phyloP scores from a whole-genome alignment of 2,888 invertebrate genomes.

The Oscheius sp. region DNA sequence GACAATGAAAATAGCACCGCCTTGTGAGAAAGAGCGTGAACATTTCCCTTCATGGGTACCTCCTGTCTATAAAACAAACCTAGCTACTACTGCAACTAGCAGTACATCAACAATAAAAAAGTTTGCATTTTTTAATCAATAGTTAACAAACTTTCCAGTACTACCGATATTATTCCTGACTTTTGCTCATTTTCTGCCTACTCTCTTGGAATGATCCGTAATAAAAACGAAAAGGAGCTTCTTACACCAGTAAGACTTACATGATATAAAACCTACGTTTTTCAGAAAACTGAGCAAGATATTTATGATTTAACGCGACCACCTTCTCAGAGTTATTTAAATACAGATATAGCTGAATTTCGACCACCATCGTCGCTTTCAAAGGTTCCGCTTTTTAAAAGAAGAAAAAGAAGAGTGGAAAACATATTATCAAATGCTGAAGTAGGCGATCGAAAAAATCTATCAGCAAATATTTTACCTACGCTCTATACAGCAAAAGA shows the following conservation, averaged over 20 bases:
- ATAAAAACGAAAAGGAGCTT: background rate
- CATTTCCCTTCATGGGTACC: constrained; percentile 21
- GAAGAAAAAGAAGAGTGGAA: too few species aligned
- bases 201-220: background rate
- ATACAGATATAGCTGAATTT: too few species aligned
- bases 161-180: constrained; percentile 4
- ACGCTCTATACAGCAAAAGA: too few species aligned
- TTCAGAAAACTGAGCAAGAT: too few species aligned
- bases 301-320: too few species aligned
- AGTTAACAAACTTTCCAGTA: background rate
- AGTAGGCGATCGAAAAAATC: too few species aligned
- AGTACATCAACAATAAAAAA: background rate
- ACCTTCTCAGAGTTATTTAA: too few species aligned
- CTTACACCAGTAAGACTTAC: background rate
- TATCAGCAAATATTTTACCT: too few species aligned
- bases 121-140: background rate
- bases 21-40: background rate
- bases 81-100: constrained; percentile 2
- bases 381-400: too few species aligned
- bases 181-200: constrained; percentile 12
- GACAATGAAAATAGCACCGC: constrained; percentile 12
- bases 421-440: too few species aligned
- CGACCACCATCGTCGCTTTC: too few species aligned
- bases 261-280: background rate
- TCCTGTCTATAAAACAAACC: constrained; percentile 1